These are phyloP conservation scores for Rhopalosiphum maidis DNA, from an alignment of 1,140 invertebrate species.

Conservation along the genomic window DNA sequence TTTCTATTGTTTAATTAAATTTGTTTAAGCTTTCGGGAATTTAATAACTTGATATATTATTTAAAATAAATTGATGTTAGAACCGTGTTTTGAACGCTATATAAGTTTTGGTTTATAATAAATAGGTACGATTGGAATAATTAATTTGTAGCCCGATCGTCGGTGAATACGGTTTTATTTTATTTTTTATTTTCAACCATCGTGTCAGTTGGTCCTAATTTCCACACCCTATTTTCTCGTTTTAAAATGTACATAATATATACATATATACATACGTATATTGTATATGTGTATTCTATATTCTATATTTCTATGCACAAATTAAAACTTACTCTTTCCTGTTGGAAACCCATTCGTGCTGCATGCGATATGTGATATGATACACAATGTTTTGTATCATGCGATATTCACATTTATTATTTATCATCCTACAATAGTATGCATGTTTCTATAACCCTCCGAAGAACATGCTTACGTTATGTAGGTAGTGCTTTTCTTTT, in stretches of 20 bases:
- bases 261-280: neutral
- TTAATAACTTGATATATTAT: neutral
- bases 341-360: constrained; percentile 30
- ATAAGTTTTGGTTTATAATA: neutral
- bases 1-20: neutral
- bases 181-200: neutral
- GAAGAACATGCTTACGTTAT: constrained; percentile 18
- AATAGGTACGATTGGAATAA: constrained; percentile 30
- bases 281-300: neutral
- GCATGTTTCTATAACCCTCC: constrained; percentile 15
- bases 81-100: neutral
- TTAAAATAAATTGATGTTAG: neutral
- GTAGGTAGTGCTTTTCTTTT: constrained; percentile 25
- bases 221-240: neutral
- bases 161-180: constrained; percentile 24
- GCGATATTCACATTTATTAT: constrained; percentile 50
- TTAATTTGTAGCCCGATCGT: constrained; percentile 36
- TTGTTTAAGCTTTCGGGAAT: neutral
- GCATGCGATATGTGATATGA: constrained; percentile 26
- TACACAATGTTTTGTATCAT: constrained; percentile 36
- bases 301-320: constrained; percentile 31
- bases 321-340: constrained; percentile 21
- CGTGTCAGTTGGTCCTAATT: neutral
- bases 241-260: constrained; percentile 37
- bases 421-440: neutral